These are phyloP conservation scores for Oryzias javanicus DNA, from an alignment of 2,113 vertebrate species.

Conservation along the genomic window DNA sequence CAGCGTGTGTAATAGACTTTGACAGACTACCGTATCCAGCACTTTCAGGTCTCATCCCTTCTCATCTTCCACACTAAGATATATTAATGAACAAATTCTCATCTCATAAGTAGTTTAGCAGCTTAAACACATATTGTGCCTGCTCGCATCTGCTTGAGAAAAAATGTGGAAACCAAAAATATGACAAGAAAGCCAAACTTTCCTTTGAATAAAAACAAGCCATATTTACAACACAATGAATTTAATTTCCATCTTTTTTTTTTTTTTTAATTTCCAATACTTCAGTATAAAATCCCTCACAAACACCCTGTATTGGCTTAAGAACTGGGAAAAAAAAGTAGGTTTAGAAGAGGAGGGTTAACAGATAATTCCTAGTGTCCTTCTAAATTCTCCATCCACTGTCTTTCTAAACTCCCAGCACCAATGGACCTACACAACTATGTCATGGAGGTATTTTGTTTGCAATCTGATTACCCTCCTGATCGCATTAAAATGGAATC, in stretches of 20 bases:
- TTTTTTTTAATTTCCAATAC: not conserved
- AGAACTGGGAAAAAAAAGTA: slow-evolving; percentile 11
- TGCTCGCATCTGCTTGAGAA: slow-evolving; percentile 60
- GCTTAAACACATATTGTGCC: slow-evolving; percentile 84
- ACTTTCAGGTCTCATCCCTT: slow-evolving; percentile 82
- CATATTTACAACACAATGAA: no score
- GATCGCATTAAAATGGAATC: slow-evolving; percentile 82
- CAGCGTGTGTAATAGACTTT: slow-evolving; percentile 75
- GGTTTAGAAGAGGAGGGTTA: slow-evolving; percentile 33
- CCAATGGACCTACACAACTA: slow-evolving; percentile 59
- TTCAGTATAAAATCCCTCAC: slow-evolving; percentile 6
- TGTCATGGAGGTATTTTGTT: slow-evolving; percentile 77
- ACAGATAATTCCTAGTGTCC: slow-evolving; percentile 52
- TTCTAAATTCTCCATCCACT: slow-evolving; percentile 36
- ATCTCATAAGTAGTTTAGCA: slow-evolving; percentile 86
- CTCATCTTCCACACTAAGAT: slow-evolving; percentile 86
- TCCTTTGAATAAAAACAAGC: not conserved
- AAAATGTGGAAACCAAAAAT: slow-evolving; percentile 14
- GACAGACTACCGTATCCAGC: slow-evolving; percentile 81
- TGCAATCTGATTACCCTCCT: slow-evolving; percentile 84
- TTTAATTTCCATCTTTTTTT: not conserved
- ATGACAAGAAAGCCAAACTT: slow-evolving; percentile 1
- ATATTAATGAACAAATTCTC: slow-evolving; percentile 87
- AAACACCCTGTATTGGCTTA: slow-evolving; percentile 21
- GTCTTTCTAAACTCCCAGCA: slow-evolving; percentile 42